A percentile compares a stretch with the other conserved stretches of the same genome.
These are phyloP conservation scores for Horisme vitalbata DNA, from an alignment of 2,888 invertebrate species.

Conservation along the genomic window DNA sequence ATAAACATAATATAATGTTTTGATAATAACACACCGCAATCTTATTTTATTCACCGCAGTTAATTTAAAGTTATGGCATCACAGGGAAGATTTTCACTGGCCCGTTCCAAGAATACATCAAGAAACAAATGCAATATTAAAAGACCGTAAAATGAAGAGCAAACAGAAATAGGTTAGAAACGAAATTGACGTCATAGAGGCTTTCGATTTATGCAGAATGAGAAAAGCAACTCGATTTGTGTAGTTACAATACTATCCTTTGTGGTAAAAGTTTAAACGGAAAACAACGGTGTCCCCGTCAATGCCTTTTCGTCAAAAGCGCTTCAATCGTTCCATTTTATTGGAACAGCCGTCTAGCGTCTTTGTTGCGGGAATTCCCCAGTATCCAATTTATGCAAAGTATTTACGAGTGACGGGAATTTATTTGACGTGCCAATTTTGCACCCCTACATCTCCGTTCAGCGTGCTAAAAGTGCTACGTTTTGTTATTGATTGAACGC, in stretches of 20 bases:
- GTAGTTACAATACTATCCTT: conserved; percentile 41
- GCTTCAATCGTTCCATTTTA: conserved; percentile 72
- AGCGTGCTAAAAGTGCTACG: conserved; percentile 54
- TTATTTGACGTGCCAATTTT: conserved; percentile 74
- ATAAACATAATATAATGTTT: conserved; percentile 19
- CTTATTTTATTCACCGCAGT: conserved; percentile 1
- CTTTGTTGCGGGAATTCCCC: conserved; percentile 73
- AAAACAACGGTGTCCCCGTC: conserved; percentile 43
- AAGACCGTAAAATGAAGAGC: conserved; percentile 32
- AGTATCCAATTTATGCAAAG: conserved; percentile 77
- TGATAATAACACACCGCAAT: conserved; percentile 7
- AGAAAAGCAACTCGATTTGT: conserved; percentile 51
- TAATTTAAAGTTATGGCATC: conserved; percentile 4
- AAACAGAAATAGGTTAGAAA: conserved; percentile 37
- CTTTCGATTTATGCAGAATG: conserved; percentile 51
- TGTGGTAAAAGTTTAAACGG: conserved; percentile 45
- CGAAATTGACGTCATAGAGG: conserved; percentile 40
- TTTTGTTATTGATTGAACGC: conserved; percentile 54
- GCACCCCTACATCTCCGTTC: conserved; percentile 49
- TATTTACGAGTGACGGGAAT: conserved; percentile 76
- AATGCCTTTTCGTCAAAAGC: conserved; percentile 69
- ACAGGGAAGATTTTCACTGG: conserved; percentile 6
- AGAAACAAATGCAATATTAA: conserved; percentile 27
- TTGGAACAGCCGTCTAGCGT: conserved; percentile 68
- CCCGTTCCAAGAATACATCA: conserved; percentile 17